These are phyloP conservation scores for Phrynocephalus guinanensis DNA, from an alignment of 2,797 vertebrate species.

Conservation along the genomic window DNA sequence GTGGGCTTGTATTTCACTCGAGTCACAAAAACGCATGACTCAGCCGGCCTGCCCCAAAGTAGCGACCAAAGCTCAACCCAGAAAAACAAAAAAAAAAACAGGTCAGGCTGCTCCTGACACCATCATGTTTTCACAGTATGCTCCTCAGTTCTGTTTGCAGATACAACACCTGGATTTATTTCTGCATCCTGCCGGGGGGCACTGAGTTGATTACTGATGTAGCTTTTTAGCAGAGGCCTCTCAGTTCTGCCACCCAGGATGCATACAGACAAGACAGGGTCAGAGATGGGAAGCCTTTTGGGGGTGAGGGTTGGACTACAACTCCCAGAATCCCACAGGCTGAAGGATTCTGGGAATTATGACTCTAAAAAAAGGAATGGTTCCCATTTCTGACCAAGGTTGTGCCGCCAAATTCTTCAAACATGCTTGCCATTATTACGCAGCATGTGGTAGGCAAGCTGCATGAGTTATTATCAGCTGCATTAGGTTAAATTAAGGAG, in stretches of 20 bases:
- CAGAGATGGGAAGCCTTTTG: too few relatives aligned
- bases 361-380: background rate
- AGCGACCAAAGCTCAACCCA: background rate
- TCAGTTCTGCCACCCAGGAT: constrained; percentile 28
- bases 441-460: background rate
- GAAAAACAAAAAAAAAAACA: background rate
- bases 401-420: background rate
- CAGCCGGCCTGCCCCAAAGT: constrained; percentile 9
- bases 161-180: constrained; percentile 48
- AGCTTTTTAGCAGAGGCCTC: constrained; percentile 14
- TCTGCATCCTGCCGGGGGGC: constrained; percentile 28
- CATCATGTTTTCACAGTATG: background rate
- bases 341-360: too few relatives aligned
- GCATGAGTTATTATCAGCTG: background rate
- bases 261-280: background rate
- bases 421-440: background rate
- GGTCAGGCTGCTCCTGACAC: rapidly evolving
- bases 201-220: constrained; percentile 35
- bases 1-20: background rate
- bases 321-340: too few relatives aligned
- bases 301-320: too few relatives aligned
- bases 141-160: constrained; percentile 28
- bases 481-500: rapidly evolving
- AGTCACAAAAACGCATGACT: background rate
- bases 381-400: constrained; percentile 9